Evolutionary conservation across 2,888 invertebrate genomes (phyloP), one percentile per base, ranked within the genome.

Genomic region (Eristalis intricaria): DNA sequence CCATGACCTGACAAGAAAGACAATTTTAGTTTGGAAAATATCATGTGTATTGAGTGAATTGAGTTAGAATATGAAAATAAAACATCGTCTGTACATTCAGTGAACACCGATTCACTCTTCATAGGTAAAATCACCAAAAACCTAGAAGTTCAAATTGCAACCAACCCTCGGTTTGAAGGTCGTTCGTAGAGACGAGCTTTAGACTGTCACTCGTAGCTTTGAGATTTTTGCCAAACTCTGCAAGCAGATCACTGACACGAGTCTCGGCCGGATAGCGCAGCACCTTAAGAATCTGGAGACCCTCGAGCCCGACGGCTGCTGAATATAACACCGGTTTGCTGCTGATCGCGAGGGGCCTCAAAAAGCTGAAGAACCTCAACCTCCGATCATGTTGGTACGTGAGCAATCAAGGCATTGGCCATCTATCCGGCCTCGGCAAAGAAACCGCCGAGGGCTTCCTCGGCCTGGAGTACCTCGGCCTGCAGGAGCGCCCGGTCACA

Each of bases 171-270:
- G n/a, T n/a, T n/a, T n/a, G n/a, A n/a, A n/a, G n/a, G n/a, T n/a
- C n/a, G n/a, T n/a, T n/a, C n/a, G n/a, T n/a, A n/a, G n/a, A n/a
- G n/a, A n/a, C n/a, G n/a, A n/a, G n/a, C n/a, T n/a, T n/a, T n/a
- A n/a, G n/a, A n/a, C n/a, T n/a, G n/a, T n/a, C n/a, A n/a, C n/a
- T n/a, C n/a, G n/a, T n/a, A n/a, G n/a, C n/a, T n/a, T n/a, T n/a
- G n/a, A n/a, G n/a, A n/a, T n/a, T n/a, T n/a, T n/a, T n/a, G n/a
- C n/a, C n/a, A n/a, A n/a, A n/a, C 94, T 98, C 81, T 99, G 99
- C 94, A 99, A 99, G 93, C 98, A 98, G 94, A 96, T 99, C 84
- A 97, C 98, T n/a, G 98, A 99, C 93, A 96, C 96, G 35, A 97
- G 97, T 71, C 94, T 98, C 32, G 96, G 96, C 23, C 94, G 96